A percentile compares a stretch with the other conserved stretches of the same genome.
Conservation (phyloP, 2,113 vertebrate genomes). For the Nothoprocta perdicaria region DNA sequence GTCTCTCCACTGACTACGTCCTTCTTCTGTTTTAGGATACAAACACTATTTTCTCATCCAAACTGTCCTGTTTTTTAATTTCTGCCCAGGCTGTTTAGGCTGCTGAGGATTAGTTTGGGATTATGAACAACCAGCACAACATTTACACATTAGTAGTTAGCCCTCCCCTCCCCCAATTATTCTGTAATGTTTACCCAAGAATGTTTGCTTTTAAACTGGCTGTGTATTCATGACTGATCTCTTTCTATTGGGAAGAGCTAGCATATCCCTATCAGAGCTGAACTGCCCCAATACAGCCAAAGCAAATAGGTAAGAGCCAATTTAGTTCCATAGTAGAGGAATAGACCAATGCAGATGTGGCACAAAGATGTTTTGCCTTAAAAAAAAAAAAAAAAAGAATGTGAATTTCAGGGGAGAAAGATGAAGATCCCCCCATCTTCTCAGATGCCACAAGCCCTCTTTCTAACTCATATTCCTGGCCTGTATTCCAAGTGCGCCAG, state of each 20-base stretch:
- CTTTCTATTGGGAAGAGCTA: neutral
- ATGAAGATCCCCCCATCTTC: neutral
- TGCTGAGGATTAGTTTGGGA: neutral
- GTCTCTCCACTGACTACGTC: neutral
- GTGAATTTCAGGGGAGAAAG: neutral
- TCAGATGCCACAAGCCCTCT: neutral
- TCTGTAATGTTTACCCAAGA: neutral
- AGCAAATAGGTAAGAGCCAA: neutral
- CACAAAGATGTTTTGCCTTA: neutral
- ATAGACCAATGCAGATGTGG: neutral
- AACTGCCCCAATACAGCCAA: neutral
- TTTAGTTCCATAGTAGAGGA: neutral
- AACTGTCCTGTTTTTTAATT: neutral
- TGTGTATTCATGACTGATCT: slow-evolving; percentile 23
- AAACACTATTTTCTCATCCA: neutral
- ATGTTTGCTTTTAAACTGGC: slow-evolving; percentile 23
- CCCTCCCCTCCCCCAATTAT: neutral
- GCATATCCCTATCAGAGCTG: neutral
- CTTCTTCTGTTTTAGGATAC: neutral
- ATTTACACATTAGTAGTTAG: slow-evolving; percentile 27
- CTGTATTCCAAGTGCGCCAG: neutral
- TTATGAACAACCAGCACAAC: slow-evolving; percentile 6
- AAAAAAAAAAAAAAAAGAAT: neutral
- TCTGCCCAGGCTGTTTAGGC: neutral
- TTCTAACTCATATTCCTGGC: neutral